Evolutionary conservation across 2,797 vertebrate genomes (phyloP).

Genomic region (Sardinella longiceps): DNA sequence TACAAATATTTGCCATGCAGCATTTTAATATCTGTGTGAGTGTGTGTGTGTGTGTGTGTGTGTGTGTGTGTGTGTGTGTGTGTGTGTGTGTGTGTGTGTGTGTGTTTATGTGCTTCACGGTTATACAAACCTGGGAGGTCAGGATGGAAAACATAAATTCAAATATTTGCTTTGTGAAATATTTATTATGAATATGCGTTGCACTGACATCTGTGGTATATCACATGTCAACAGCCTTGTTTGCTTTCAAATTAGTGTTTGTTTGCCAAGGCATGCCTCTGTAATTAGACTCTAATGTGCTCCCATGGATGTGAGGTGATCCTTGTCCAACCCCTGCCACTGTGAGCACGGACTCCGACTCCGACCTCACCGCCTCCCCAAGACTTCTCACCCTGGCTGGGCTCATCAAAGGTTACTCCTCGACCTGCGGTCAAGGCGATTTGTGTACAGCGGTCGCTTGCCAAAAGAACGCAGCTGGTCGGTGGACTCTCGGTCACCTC

Average conservation of each 20-base stretch:
- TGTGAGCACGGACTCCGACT: neutral
- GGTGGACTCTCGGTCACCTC: neutral
- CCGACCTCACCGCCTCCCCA: neutral
- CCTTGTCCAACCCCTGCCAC: neutral
- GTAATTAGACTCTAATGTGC: neutral
- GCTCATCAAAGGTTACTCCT: neutral
- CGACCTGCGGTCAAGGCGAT: neutral
- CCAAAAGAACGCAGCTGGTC: neutral
- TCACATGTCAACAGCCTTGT: neutral
- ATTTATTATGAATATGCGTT: neutral
- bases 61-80: neutral
- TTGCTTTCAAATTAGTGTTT: conserved; percentile 1
- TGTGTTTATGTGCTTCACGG: neutral
- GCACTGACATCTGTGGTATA: neutral
- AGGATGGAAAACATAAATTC: neutral
- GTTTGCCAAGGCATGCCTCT: neutral
- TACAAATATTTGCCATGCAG: neutral
- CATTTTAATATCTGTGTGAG: neutral
- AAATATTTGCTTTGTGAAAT: neutral
- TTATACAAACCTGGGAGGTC: neutral
- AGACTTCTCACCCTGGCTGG: neutral
- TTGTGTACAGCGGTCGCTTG: neutral
- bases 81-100: neutral
- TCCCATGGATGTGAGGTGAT: neutral
- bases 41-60: neutral